These are phyloP conservation scores for Lasioglossum leucozonium DNA, from an alignment of 2,888 invertebrate species.

Conservation along the genomic window DNA sequence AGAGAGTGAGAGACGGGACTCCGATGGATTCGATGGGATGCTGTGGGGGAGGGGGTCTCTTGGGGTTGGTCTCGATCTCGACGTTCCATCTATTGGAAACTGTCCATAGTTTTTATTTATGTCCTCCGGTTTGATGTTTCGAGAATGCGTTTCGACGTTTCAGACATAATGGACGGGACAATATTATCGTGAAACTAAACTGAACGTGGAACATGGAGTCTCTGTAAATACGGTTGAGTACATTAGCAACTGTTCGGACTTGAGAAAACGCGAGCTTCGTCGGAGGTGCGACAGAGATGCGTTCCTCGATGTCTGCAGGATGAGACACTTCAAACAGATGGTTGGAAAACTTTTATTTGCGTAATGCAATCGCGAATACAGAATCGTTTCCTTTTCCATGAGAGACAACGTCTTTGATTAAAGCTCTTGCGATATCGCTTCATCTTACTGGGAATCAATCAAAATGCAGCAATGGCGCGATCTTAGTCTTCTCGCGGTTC, in stretches of 20 bases:
- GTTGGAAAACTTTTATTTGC: not conserved
- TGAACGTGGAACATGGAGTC: not conserved
- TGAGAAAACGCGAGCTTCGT: not conserved
- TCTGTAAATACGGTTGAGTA: not conserved
- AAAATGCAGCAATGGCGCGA: too few relatives aligned
- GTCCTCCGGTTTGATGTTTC: not conserved
- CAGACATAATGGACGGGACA: not conserved
- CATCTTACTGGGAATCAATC: not conserved
- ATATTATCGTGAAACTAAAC: not conserved
- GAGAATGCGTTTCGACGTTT: not conserved
- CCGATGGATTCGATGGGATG: constrained; percentile 26
- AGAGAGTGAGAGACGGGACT: constrained; percentile 32
- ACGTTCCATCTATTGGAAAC: constrained; percentile 41
- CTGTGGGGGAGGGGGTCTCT: constrained; percentile 12
- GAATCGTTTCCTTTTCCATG: not conserved
- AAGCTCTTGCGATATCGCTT: not conserved
- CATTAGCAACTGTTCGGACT: not conserved
- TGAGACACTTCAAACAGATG: constrained; percentile 3
- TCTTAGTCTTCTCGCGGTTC: too few relatives aligned
- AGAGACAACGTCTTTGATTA: not conserved
- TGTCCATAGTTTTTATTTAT: not conserved
- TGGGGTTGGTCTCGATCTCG: constrained; percentile 56
- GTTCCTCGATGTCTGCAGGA: constrained; percentile 2
- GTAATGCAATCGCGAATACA: not conserved
- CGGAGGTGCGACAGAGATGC: not conserved